Evolutionary conservation across 2,113 vertebrate species (phyloP).

Genomic region (Pituophis catenifer): DNA sequence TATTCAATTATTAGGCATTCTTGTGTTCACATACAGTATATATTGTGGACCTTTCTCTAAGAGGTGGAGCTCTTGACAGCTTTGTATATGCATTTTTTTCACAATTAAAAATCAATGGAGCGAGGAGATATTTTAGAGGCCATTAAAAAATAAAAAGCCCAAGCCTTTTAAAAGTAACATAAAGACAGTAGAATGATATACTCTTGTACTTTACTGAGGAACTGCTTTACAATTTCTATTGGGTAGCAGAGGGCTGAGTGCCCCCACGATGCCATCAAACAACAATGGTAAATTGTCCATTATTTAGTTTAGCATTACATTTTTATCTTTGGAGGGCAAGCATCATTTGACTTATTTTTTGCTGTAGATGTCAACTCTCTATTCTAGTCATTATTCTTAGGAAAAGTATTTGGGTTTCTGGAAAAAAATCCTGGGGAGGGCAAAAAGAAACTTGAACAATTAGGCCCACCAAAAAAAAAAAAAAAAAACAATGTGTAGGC

Average conservation of each 20-base stretch:
- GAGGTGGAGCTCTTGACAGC: neutral
- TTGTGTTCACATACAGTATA: neutral
- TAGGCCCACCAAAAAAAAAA: neutral
- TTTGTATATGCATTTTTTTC: neutral
- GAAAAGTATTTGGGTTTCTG: too few species aligned
- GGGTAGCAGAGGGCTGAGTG: neutral
- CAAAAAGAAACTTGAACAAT: neutral
- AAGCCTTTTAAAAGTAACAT: neutral
- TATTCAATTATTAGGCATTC: neutral
- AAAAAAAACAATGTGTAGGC: neutral
- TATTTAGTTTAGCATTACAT: neutral
- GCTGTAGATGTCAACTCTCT: neutral
- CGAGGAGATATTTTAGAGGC: neutral
- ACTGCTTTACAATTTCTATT: neutral
- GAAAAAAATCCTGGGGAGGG: neutral
- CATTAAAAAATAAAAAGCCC: neutral
- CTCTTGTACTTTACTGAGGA: neutral
- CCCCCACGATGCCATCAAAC: neutral
- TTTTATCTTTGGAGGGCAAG: neutral
- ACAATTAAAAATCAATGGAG: neutral
- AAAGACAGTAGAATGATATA: neutral
- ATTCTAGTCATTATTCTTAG: neutral
- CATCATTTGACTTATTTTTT: neutral
- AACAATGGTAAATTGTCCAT: neutral
- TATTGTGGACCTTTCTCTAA: neutral